Conservation (phyloP, 2,888 invertebrate genomes). For the Clostera curtula region DNA sequence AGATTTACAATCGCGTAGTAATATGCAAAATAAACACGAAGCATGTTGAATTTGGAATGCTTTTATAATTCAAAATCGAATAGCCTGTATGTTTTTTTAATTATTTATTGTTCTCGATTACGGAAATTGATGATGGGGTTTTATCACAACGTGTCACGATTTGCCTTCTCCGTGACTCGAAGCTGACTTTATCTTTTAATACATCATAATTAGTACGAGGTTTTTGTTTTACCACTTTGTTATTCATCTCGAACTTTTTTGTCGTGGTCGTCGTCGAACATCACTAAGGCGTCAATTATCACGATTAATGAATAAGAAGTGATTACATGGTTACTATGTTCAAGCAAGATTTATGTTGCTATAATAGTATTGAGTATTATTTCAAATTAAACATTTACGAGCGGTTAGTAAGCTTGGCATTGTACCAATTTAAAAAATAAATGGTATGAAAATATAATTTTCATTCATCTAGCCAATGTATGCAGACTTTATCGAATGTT, state of each 20-base stretch:
- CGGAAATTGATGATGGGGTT: constrained; percentile 60
- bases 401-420: no score
- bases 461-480: no score
- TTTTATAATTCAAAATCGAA: constrained; percentile 15
- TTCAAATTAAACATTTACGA: constrained; percentile 4
- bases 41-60: constrained; percentile 3
- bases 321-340: constrained; percentile 3
- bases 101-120: constrained; percentile 41
- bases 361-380: constrained; percentile 4
- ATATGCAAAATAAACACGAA: constrained; percentile 9
- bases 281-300: constrained; percentile 3
- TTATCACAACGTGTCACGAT: constrained; percentile 45
- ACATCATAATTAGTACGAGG: constrained; percentile 19
- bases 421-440: not conserved
- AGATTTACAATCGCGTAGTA: constrained; percentile 1
- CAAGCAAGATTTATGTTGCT: constrained; percentile 10
- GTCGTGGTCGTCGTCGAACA: constrained; percentile 1
- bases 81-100: constrained; percentile 29
- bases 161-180: constrained; percentile 34
- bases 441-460: not conserved
- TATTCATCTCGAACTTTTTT: constrained; percentile 13
- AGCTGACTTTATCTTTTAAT: constrained; percentile 16
- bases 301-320: constrained; percentile 7
- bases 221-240: constrained; percentile 18
- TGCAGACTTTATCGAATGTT: no score